Conservation (phyloP, 2,797 vertebrate species). For the Phrynocephalus guinanensis region DNA sequence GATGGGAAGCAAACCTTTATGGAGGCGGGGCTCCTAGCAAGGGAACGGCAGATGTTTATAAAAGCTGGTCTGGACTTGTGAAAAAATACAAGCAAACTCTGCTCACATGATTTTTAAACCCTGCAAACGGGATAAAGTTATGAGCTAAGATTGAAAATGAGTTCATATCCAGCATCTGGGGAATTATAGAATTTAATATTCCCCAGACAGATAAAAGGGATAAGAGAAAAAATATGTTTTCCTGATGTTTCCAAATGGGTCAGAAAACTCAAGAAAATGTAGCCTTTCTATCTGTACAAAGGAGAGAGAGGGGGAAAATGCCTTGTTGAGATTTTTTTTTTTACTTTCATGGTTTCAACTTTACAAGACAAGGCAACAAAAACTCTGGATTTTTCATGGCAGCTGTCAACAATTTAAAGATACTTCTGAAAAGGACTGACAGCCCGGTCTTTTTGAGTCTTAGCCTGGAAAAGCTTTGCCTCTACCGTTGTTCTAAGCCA, state of each 20-base stretch:
- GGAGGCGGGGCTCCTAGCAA: background rate
- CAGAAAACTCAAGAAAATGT: conserved; percentile 48
- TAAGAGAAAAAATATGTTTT: conserved; percentile 59
- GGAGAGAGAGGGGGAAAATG: background rate
- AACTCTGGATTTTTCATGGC: conserved; percentile 25
- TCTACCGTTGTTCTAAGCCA: background rate
- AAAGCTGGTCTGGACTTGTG: background rate
- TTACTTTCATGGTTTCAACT: conserved; percentile 34
- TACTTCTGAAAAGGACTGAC: conserved; percentile 29
- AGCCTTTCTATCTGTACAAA: conserved; percentile 42
- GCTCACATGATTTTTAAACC: conserved; percentile 22
- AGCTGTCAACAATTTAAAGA: conserved; percentile 44
- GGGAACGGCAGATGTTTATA: background rate
- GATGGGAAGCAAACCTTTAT: background rate
- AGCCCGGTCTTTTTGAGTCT: conserved; percentile 4
- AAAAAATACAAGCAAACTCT: conserved; percentile 28
- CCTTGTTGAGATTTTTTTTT: conserved; percentile 13
- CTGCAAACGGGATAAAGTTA: conserved; percentile 41
- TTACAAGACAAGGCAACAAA: conserved; percentile 38
- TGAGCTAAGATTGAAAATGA: conserved; percentile 52
- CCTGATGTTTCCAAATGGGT: conserved; percentile 48
- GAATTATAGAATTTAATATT: conserved; percentile 61
- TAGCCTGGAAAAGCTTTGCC: background rate
- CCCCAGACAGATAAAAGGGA: conserved; percentile 57
- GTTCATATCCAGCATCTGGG: conserved; percentile 40